Evolutionary conservation across 2,113 vertebrate genomes (phyloP).

Genomic region (Danionella cerebrum): DNA sequence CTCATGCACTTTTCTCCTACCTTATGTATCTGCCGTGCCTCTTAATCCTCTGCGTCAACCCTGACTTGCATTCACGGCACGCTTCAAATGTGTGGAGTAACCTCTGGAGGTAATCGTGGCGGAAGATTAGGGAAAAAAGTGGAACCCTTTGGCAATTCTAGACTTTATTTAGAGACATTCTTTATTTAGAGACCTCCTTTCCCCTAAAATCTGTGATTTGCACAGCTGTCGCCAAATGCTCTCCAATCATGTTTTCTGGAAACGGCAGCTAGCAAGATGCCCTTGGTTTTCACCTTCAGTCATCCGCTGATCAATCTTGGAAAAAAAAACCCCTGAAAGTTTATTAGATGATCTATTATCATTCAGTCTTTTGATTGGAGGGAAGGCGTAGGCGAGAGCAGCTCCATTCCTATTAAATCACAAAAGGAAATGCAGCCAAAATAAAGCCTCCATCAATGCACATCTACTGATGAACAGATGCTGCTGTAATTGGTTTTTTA

Average conservation of each 20-base stretch:
- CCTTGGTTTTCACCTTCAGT: neutral
- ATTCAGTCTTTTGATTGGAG: neutral
- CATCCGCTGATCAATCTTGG: neutral
- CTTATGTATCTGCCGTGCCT: constrained; percentile 31
- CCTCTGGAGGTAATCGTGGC: constrained; percentile 13
- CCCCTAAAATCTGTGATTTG: neutral
- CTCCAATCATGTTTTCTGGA: constrained; percentile 3
- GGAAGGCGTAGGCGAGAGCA: neutral
- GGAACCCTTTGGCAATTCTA: neutral
- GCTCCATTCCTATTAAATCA: neutral
- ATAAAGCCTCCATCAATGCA: neutral
- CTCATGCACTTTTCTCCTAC: constrained; percentile 57
- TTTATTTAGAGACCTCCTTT: neutral
- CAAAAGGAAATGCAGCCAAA: neutral
- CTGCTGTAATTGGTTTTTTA: neutral
- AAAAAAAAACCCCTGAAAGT: neutral
- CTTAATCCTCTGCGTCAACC: constrained; percentile 45
- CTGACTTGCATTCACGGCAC: constrained; percentile 11
- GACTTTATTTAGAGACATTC: neutral
- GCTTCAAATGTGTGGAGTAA: neutral
- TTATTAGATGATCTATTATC: neutral
- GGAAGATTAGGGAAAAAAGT: constrained; percentile 1
- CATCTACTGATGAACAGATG: neutral
- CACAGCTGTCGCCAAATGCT: neutral
- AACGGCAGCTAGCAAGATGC: neutral